A percentile compares a stretch with the other conserved stretches of the same genome.
Conservation (phyloP, 2,113 vertebrate genomes). For the Dasyurus viverrinus region DNA sequence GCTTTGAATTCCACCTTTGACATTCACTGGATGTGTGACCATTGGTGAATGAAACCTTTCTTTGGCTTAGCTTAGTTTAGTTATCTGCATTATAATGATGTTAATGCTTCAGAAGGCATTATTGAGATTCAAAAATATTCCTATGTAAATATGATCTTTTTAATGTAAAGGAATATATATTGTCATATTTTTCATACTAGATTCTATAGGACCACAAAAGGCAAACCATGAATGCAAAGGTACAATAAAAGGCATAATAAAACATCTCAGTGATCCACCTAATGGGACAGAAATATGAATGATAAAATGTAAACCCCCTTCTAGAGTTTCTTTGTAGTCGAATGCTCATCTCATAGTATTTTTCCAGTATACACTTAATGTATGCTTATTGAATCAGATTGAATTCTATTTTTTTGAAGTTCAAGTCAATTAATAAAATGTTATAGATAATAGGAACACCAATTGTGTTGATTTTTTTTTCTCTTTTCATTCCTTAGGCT, state of each 20-base stretch:
- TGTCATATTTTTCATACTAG: neutral
- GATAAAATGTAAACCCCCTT: neutral
- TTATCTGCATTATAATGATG: neutral
- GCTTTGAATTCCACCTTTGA: neutral
- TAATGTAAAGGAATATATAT: too few species aligned
- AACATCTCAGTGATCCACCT: neutral
- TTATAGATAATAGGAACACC: neutral
- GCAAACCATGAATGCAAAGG: neutral
- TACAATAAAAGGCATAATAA: neutral
- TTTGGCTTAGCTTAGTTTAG: neutral
- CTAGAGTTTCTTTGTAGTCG: neutral
- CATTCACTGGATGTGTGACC: neutral
- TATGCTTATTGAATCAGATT: neutral
- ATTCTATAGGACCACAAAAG: neutral
- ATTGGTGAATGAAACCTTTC: rapidly evolving
- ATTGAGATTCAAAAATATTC: neutral
- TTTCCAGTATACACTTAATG: neutral
- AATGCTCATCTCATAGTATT: neutral
- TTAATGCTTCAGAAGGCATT: neutral
- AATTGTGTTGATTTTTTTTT: neutral
- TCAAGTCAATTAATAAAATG: neutral
- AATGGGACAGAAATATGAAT: neutral
- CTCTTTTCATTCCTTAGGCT: neutral
- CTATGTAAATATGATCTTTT: neutral
- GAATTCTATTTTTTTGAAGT: neutral